These are phyloP conservation scores for Plectropomus leopardus DNA, from an alignment of 2,113 vertebrate species.

Conservation along the genomic window DNA sequence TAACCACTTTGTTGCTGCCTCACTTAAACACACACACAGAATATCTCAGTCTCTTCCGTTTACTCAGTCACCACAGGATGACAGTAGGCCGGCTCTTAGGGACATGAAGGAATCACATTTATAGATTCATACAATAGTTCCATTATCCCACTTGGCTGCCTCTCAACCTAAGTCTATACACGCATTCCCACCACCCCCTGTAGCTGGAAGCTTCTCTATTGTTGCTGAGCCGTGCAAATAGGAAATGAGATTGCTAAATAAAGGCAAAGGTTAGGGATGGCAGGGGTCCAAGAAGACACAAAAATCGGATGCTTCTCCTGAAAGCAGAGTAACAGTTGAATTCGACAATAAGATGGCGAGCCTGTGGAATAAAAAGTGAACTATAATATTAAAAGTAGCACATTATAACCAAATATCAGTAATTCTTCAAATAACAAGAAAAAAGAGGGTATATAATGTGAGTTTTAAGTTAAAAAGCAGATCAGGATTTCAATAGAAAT, in stretches of 20 bases:
- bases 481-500: background rate
- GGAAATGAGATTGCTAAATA: constrained; percentile 46
- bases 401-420: background rate
- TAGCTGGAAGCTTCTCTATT: constrained; percentile 30
- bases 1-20: background rate
- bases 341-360: background rate
- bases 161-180: constrained; percentile 35
- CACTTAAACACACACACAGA: background rate
- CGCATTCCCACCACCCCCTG: background rate
- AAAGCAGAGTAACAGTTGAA: background rate
- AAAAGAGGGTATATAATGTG: background rate
- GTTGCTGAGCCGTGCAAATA: constrained; percentile 11
- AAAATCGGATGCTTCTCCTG: background rate
- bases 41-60: background rate
- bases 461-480: background rate
- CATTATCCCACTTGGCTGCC: constrained; percentile 50
- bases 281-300: background rate
- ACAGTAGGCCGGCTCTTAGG: constrained; percentile 29
- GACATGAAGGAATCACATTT: constrained; percentile 40
- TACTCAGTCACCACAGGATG: constrained; percentile 21
- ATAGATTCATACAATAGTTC: constrained; percentile 43
- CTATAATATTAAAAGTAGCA: background rate
- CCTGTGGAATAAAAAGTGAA: background rate
- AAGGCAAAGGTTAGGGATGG: constrained; percentile 31
- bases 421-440: background rate